A percentile compares a stretch with the other conserved stretches of the same genome.
Evolutionary conservation across 2,888 invertebrate genomes (phyloP).

Genomic region (Pardosa pseudoannulata): DNA sequence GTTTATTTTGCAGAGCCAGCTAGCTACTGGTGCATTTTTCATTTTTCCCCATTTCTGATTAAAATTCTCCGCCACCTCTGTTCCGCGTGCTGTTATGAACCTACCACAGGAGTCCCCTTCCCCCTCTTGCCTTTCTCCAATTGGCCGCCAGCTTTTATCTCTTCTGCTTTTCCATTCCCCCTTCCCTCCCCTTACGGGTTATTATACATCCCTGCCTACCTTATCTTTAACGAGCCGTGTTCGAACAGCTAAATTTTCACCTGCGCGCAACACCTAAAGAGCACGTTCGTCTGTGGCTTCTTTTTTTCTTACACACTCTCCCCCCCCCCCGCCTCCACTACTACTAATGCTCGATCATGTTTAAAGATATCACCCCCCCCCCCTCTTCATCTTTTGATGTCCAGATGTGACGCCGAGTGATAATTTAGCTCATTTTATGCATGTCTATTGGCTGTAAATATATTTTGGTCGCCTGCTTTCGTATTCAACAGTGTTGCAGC

Average conservation of each 20-base stretch:
- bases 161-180: too few species aligned
- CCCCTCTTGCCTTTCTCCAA: background rate
- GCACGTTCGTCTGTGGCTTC: background rate
- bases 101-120: background rate
- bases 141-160: background rate
- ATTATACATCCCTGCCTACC: background rate
- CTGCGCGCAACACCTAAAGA: background rate
- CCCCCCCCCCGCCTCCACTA: background rate
- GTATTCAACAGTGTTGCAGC: background rate
- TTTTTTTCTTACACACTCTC: too few species aligned
- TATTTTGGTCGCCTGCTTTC: background rate
- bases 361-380: background rate
- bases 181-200: too few species aligned
- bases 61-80: background rate
- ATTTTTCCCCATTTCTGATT: background rate
- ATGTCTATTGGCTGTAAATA: background rate
- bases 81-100: background rate
- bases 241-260: constrained; percentile 19
- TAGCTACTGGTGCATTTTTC: background rate
- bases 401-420: background rate
- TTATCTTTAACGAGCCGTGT: constrained; percentile 4
- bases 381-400: background rate
- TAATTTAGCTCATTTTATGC: background rate
- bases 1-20: background rate
- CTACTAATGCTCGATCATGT: background rate